Evolutionary conservation across 2,888 invertebrate species (phyloP), one percentile per base, ranked within the genome.

Genomic region (Idaea straminata): DNA sequence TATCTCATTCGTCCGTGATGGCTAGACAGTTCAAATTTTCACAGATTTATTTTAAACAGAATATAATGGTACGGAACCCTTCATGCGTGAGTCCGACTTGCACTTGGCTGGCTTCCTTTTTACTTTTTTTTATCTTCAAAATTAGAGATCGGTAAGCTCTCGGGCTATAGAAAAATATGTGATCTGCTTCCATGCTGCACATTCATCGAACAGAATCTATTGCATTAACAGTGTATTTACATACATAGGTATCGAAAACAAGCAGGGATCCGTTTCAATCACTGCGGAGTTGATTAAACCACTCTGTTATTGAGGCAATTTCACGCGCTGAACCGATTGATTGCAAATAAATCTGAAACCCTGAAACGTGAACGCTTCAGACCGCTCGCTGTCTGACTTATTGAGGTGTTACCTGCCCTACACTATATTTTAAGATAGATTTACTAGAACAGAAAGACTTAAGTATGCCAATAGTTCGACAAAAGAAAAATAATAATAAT

Each of bases 261-360:
- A 65, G 64, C 64, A 47, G 66, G 69, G 72, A 73, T 73, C 73
- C 63, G 64, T 73, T 77, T 76, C 77, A 76, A 77, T 79, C 74
- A 73, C 70, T 69, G 63, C 34, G 72, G 69, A 72, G 77, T 82
- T 81, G 79, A 83, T 83, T 81, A 80, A 82, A 78, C 67, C 72
- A 68, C 66, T 66, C 69, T 73, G 73, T 72, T 70, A 74, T 73
- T 76, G 73, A 70, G 65, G 72, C 82, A 81, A 84, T 83, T 84
- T 82, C 82, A 81, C 81, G 78, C 76, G 68, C 69, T 71, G 72
- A 70, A 62, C 77, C 69, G 67, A 69, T 71, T 76, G 77, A 81
- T 82, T 74, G 79, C 77, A 67, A 80, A 83, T 82, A 79, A 81
- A 81, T 80, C 76, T 73, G 72, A 66, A 72, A 72, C 65, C 25